A percentile compares a stretch with the other conserved stretches of the same genome.
These are phyloP conservation scores for Stigmatopora argus DNA, from an alignment of 2,113 vertebrate genomes.

Conservation along the genomic window DNA sequence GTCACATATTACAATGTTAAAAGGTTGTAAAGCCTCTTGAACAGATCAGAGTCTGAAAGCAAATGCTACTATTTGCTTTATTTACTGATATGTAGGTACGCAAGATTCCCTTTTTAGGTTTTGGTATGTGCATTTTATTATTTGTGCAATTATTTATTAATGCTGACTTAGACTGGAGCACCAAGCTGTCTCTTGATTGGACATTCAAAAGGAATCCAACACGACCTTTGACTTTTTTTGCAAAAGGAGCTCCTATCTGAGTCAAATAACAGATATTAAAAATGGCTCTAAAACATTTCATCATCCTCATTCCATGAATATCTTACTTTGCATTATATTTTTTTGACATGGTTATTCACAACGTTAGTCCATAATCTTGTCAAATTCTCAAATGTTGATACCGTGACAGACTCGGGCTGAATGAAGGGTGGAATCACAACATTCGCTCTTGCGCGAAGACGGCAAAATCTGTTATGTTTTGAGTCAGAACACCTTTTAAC, in stretches of 20 bases:
- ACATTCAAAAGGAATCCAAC: constrained; percentile 7
- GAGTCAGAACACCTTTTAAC: constrained; percentile 45
- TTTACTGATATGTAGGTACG: neutral
- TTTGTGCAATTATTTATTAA: neutral
- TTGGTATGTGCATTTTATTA: too few relatives aligned
- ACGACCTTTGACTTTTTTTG: constrained; percentile 28
- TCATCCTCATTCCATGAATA: constrained; percentile 42
- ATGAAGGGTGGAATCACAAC: constrained; percentile 56
- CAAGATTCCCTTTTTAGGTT: too few relatives aligned
- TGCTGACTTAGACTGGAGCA: neutral
- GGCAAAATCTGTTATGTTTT: constrained; percentile 39
- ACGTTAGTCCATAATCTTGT: constrained; percentile 33
- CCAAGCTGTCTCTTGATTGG: constrained; percentile 4
- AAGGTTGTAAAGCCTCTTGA: neutral
- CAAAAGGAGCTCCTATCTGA: constrained; percentile 39
- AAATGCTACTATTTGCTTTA: neutral
- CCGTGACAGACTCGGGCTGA: constrained; percentile 48
- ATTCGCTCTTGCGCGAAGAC: constrained; percentile 54
- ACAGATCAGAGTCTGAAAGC: neutral
- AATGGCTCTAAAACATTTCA: constrained; percentile 12
- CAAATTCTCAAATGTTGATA: constrained; percentile 25
- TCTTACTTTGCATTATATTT: constrained; percentile 28
- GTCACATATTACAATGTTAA: neutral
- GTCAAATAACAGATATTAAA: constrained; percentile 21
- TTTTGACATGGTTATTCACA: constrained; percentile 48